phyloP scores from a whole-genome alignment of 2,888 invertebrate species.

The Agapostemon virescens region DNA sequence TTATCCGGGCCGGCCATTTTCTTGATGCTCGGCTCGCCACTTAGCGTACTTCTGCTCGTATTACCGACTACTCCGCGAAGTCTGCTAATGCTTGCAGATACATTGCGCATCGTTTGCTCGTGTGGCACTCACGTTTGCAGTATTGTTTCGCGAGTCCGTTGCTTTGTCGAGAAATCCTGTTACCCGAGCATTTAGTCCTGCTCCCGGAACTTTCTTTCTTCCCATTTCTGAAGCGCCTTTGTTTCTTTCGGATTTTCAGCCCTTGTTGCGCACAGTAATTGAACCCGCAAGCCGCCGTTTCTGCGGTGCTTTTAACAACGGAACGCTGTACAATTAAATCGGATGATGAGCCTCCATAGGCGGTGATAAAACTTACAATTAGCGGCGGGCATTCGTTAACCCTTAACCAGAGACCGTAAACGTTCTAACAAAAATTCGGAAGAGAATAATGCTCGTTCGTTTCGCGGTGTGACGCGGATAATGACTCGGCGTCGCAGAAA shows the following conservation, averaged over 20 bases:
- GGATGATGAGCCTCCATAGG: background rate
- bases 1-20: conserved; percentile 5
- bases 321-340: background rate
- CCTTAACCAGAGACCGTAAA: no score
- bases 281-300: background rate
- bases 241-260: conserved; percentile 13
- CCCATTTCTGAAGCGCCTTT: background rate
- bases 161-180: background rate
- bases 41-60: conserved; percentile 49
- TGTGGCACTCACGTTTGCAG: background rate
- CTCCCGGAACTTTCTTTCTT: background rate
- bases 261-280: background rate
- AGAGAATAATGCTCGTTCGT: no score
- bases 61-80: background rate
- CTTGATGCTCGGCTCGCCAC: conserved; percentile 25
- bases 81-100: conserved; percentile 1
- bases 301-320: background rate
- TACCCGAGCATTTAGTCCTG: background rate
- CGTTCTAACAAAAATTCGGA: no score
- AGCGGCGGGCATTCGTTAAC: background rate
- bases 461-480: no score
- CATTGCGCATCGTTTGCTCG: background rate
- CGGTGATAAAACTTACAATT: background rate
- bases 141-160: background rate
- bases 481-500: no score